These are phyloP conservation scores for Apocheima hispidaria DNA, from an alignment of 2,888 invertebrate genomes.

Conservation along the genomic window DNA sequence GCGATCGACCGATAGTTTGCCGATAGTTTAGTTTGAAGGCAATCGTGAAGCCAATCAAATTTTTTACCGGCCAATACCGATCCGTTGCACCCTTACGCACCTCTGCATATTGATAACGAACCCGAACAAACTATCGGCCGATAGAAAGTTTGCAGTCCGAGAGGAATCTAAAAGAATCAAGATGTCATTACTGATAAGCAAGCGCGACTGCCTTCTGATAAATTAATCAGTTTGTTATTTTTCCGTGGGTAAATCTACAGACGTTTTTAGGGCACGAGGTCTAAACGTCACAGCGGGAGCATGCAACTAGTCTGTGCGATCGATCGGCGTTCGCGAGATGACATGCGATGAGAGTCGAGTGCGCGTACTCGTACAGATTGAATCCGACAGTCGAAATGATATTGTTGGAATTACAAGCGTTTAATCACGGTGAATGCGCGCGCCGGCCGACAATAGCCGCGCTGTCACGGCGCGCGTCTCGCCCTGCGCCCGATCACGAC, in stretches of 20 bases:
- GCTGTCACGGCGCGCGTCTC: slow-evolving; percentile 80
- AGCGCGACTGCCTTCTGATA: slow-evolving; percentile 34
- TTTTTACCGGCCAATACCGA: too few species aligned
- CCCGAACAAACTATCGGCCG: too few species aligned
- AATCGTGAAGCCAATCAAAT: too few species aligned
- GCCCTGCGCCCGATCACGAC: slow-evolving; percentile 83
- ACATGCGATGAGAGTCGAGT: slow-evolving; percentile 63
- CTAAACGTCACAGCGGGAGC: slow-evolving; percentile 57
- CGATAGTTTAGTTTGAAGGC: too few species aligned
- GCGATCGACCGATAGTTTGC: too few species aligned
- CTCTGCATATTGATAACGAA: too few species aligned
- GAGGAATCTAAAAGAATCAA: slow-evolving; percentile 52
- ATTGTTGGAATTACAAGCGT: slow-evolving; percentile 84
- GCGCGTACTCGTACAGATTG: slow-evolving; percentile 66
- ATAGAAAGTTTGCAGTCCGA: too few species aligned
- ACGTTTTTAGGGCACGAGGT: slow-evolving; percentile 59
- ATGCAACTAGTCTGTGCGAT: slow-evolving; percentile 54
- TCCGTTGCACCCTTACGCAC: too few species aligned
- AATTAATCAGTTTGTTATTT: slow-evolving; percentile 47
- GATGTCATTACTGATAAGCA: slow-evolving; percentile 48
- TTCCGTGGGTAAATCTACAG: slow-evolving; percentile 41
- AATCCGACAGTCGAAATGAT: slow-evolving; percentile 78
- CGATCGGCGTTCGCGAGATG: slow-evolving; percentile 54
- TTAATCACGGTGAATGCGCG: slow-evolving; percentile 80
- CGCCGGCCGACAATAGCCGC: slow-evolving; percentile 77